Evolutionary conservation across 2,113 vertebrate species (phyloP), one percentile per base, ranked within the genome.

Genomic region (Onychostoma macrolepis): DNA sequence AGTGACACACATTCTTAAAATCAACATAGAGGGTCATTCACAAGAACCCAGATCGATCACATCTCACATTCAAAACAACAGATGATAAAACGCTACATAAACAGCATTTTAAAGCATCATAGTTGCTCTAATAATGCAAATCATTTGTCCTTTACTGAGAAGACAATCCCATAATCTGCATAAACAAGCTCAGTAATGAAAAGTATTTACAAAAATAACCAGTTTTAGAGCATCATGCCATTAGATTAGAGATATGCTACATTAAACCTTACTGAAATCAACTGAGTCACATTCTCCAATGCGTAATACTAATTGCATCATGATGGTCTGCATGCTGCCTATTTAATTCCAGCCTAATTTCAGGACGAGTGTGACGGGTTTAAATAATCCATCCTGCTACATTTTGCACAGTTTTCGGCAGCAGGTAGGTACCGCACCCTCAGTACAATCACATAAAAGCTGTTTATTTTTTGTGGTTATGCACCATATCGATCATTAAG

Each of bases 401-500:
- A 28, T 76, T 75, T 45, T 76, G 72, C 19, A 80, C 19, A 15
- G 11, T 41, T 24, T 61, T 41, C 6, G 9, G 38, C 13, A 45
- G 33, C 38, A 81, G 38, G 33, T 41, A 80, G 3, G 5, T n/a
- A 82, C 80, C 58, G 13, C n/a, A 24, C 75, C 61, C 9, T 36
- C 71, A 84, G 56, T 33, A 43, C 53, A 58, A 71, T 69, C 17
- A 80, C 56, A 71, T 80, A 53, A 69, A 38, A 69, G 69, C 72
- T 21, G 53, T 61, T 86, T 67, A 76, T 75, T 69, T 87, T 50
- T 50, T 67, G 72, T 50, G 75, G 61, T 65, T 43, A 69, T 19
- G 15, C 53, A 65, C 67, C 71, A 61, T 56, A 76, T 38, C 78
- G 53, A 72, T 81, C 33, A 81, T 87, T 76, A 85, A 26, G 58